Conservation (phyloP, 2,797 vertebrate species). For the Telmatherina bonti region DNA sequence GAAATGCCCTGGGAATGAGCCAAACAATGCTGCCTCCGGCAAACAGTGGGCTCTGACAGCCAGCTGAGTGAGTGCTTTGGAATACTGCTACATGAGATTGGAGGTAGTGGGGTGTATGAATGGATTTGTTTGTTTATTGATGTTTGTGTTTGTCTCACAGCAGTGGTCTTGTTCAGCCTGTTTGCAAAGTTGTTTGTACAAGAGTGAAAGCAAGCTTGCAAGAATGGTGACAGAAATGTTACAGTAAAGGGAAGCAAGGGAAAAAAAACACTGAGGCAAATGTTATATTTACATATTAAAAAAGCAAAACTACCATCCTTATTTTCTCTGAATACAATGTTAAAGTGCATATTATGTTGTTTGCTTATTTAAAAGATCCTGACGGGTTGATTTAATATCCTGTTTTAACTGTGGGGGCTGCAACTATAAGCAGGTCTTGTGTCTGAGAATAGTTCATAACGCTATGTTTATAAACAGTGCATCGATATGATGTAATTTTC, state of each 20-base stretch:
- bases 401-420: neutral
- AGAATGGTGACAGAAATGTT: conserved; percentile 13
- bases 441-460: neutral
- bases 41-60: conserved; percentile 55
- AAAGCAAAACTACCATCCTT: neutral
- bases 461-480: neutral
- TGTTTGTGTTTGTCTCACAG: conserved; percentile 82
- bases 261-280: neutral
- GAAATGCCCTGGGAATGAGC: conserved; percentile 53
- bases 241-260: conserved; percentile 5
- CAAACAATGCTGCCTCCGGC: conserved; percentile 69
- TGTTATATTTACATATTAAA: neutral
- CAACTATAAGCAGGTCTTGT: neutral
- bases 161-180: conserved; percentile 72
- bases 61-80: conserved; percentile 58
- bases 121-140: conserved; percentile 83
- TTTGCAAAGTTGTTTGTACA: conserved; percentile 77
- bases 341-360: neutral
- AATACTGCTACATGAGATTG: conserved; percentile 48
- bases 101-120: conserved; percentile 45
- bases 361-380: neutral
- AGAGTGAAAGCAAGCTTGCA: conserved; percentile 45
- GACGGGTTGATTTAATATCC: neutral
- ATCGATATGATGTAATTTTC: too few relatives aligned
- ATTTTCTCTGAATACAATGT: neutral